These are phyloP conservation scores for Melanotus villosus DNA, from an alignment of 2,888 invertebrate genomes.

Conservation along the genomic window DNA sequence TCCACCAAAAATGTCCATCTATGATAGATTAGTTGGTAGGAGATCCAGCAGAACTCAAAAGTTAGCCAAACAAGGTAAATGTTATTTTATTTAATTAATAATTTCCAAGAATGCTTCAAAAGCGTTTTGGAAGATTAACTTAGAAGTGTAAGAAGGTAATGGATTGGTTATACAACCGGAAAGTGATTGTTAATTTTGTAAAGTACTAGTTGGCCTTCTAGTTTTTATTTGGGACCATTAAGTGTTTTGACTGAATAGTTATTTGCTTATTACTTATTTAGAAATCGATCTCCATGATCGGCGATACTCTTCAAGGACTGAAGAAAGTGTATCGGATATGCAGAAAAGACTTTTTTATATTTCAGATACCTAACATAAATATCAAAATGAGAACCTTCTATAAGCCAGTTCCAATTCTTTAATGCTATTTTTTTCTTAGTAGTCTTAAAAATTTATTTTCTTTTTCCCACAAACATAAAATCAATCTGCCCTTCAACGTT, in stretches of 20 bases:
- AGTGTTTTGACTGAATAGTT: background rate
- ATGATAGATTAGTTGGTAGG: constrained; percentile 86
- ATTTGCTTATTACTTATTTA: too few relatives aligned
- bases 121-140: background rate
- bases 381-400: too few relatives aligned
- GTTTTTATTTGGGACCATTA: constrained; percentile 22
- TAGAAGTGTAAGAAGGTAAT: background rate
- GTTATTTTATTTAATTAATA: constrained; percentile 42
- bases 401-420: too few relatives aligned
- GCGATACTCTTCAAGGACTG: too few relatives aligned
- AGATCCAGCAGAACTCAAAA: constrained; percentile 82
- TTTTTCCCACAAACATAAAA: too few relatives aligned
- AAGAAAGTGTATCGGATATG: too few relatives aligned
- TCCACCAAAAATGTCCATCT: constrained; percentile 82
- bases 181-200: constrained; percentile 3
- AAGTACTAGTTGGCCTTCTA: constrained; percentile 23
- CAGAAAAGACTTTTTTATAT: too few relatives aligned
- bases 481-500: too few relatives aligned
- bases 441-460: too few relatives aligned
- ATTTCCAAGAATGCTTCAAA: background rate
- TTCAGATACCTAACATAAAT: too few relatives aligned
- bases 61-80: constrained; percentile 79
- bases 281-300: too few relatives aligned
- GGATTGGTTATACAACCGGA: background rate
- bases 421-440: too few relatives aligned